Evolutionary conservation across 1,140 invertebrate genomes (phyloP).

Genomic region (Bemisia tabaci): DNA sequence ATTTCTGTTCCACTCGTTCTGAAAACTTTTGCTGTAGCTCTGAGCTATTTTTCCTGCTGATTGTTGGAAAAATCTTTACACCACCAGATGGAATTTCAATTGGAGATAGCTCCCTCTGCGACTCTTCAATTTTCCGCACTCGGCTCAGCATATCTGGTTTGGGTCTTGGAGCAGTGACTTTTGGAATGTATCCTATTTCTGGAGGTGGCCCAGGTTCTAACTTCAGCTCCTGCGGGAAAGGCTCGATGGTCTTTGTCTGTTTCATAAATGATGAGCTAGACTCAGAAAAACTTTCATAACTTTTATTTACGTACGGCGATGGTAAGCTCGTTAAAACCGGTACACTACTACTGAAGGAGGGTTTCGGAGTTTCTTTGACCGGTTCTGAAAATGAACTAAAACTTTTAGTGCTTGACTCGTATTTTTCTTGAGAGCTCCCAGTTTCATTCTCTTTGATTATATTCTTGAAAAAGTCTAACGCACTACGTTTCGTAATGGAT

Average conservation of each 20-base stretch:
- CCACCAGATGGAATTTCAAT: constrained; percentile 46
- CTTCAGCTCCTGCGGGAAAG: constrained; percentile 35
- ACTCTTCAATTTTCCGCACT: constrained; percentile 47
- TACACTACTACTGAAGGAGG: neutral
- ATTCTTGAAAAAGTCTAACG: constrained; percentile 43
- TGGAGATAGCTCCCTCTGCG: constrained; percentile 38
- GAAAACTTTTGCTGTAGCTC: neutral
- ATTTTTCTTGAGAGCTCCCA: constrained; percentile 4
- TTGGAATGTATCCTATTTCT: constrained; percentile 51
- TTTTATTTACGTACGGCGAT: neutral
- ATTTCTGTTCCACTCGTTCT: neutral
- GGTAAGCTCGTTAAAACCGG: neutral
- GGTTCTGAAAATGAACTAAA: neutral
- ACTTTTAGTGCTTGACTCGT: neutral
- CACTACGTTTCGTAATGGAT: constrained; percentile 35
- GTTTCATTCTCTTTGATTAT: constrained; percentile 35
- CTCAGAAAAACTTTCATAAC: neutral
- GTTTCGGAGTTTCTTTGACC: neutral
- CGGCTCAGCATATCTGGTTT: constrained; percentile 39
- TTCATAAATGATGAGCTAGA: neutral
- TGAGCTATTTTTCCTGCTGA: neutral
- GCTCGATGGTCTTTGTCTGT: neutral
- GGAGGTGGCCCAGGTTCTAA: constrained; percentile 53
- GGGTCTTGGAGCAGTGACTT: constrained; percentile 27
- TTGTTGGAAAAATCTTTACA: constrained; percentile 41